phyloP scores from a whole-genome alignment of 2,113 vertebrate genomes.

The Tenrec ecaudatus region DNA sequence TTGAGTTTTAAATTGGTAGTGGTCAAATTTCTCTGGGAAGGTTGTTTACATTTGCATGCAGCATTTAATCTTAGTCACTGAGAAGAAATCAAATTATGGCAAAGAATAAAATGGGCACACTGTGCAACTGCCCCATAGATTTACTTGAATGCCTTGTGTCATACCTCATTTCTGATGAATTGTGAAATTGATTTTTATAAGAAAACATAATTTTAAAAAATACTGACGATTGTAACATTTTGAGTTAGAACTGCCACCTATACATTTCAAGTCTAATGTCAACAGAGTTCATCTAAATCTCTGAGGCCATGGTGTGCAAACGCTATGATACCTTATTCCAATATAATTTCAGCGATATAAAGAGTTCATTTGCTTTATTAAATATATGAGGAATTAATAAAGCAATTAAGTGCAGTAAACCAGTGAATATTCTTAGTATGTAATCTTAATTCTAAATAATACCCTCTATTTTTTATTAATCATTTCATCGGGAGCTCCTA shows the following conservation, averaged over 20 bases:
- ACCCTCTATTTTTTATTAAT: too few species aligned
- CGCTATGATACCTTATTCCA: background rate
- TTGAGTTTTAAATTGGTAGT: background rate
- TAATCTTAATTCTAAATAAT: conserved; percentile 57
- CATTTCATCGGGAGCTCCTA: too few species aligned
- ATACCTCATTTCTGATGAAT: background rate
- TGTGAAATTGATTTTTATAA: background rate
- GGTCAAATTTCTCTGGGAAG: too few species aligned
- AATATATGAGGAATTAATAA: conserved; percentile 56
- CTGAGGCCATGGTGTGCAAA: background rate
- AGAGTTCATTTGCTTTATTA: conserved; percentile 59
- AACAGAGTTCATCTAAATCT: background rate
- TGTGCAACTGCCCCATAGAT: background rate
- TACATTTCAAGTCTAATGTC: background rate
- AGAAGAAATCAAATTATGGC: background rate
- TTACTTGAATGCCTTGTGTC: background rate
- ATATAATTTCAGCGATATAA: background rate
- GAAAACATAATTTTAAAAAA: background rate
- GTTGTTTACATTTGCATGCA: background rate
- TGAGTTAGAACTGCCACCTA: background rate
- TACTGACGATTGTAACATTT: background rate
- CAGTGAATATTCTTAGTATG: background rate
- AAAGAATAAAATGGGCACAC: background rate
- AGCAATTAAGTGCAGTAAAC: background rate
- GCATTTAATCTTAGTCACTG: background rate